Conservation (phyloP, 2,113 vertebrate genomes). For the Austrofundulus limnaeus region DNA sequence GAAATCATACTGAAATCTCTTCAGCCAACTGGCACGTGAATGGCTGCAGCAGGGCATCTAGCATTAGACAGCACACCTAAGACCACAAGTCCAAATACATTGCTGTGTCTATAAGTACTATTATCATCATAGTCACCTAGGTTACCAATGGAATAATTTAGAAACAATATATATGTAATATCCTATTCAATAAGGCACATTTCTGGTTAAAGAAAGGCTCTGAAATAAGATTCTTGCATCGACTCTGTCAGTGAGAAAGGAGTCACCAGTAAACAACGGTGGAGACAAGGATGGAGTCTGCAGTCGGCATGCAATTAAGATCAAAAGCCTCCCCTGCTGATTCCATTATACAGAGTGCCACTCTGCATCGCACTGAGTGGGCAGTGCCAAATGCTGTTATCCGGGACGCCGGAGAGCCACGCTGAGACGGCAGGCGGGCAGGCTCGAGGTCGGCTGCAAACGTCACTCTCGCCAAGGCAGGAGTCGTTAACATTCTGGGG, state of each 20-base stretch:
- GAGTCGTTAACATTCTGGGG: slow-evolving; percentile 72
- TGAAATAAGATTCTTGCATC: slow-evolving; percentile 78
- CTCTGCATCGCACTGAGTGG: slow-evolving; percentile 65
- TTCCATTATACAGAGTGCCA: slow-evolving; percentile 73
- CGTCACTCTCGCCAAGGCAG: slow-evolving; percentile 63
- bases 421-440: slow-evolving; percentile 66
- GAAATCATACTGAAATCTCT: slow-evolving; percentile 70
- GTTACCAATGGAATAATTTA: slow-evolving; percentile 68
- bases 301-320: slow-evolving; percentile 77
- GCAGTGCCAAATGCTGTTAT: slow-evolving; percentile 72
- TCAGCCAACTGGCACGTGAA: slow-evolving; percentile 76
- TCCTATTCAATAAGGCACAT: slow-evolving; percentile 80
- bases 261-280: slow-evolving; percentile 62
- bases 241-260: slow-evolving; percentile 65
- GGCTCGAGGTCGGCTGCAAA: slow-evolving; percentile 64
- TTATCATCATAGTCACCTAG: slow-evolving; percentile 68
- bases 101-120: slow-evolving; percentile 77
- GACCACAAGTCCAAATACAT: slow-evolving; percentile 78
- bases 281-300: slow-evolving; percentile 66
- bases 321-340: slow-evolving; percentile 74
- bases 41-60: slow-evolving; percentile 72
- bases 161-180: slow-evolving; percentile 71
- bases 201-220: slow-evolving; percentile 82
- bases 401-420: slow-evolving; percentile 61
- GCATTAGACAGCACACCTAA: slow-evolving; percentile 70